Conservation (phyloP, 53 echinoderm and acorn worm species). For the Echinometra lucunter region DNA sequence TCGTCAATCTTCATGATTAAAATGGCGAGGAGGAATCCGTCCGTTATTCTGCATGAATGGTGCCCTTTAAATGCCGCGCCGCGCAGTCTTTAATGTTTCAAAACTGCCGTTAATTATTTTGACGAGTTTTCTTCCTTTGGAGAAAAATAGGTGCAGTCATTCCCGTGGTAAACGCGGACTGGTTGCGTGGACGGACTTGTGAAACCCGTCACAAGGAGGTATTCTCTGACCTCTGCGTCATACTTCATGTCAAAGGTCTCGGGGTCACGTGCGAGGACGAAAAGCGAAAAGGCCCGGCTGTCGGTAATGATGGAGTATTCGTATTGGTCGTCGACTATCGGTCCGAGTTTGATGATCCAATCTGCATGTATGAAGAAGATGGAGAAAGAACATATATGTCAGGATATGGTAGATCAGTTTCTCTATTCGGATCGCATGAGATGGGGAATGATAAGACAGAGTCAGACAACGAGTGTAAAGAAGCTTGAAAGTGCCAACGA, state of each 20-base stretch:
- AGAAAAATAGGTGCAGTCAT: conserved; percentile 64
- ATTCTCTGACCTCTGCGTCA: conserved; percentile 75
- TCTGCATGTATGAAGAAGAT: conserved; percentile 55
- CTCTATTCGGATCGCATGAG: too few relatives aligned
- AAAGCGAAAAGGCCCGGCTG: conserved; percentile 54
- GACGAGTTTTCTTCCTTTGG: background rate
- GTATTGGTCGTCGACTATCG: conserved; percentile 72
- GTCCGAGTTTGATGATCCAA: conserved; percentile 65
- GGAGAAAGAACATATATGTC: too few relatives aligned
- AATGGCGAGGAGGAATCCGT: too few relatives aligned
- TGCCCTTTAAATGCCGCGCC: too few relatives aligned
- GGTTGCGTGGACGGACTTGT: conserved; percentile 59
- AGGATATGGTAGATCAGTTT: too few relatives aligned
- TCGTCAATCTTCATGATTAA: too few relatives aligned
- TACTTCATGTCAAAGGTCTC: conserved; percentile 68
- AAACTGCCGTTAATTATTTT: background rate
- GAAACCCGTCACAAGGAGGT: conserved; percentile 74
- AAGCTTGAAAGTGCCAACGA: too few relatives aligned
- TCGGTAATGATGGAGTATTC: conserved; percentile 77
- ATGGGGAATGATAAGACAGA: too few relatives aligned
- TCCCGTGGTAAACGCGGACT: conserved; percentile 76
- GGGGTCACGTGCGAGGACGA: conserved; percentile 79
- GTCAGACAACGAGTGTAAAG: too few relatives aligned
- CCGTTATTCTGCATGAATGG: too few relatives aligned
- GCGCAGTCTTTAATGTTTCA: too few relatives aligned